Conservation (phyloP, 2,888 invertebrate genomes). For the Meta bourneti region DNA sequence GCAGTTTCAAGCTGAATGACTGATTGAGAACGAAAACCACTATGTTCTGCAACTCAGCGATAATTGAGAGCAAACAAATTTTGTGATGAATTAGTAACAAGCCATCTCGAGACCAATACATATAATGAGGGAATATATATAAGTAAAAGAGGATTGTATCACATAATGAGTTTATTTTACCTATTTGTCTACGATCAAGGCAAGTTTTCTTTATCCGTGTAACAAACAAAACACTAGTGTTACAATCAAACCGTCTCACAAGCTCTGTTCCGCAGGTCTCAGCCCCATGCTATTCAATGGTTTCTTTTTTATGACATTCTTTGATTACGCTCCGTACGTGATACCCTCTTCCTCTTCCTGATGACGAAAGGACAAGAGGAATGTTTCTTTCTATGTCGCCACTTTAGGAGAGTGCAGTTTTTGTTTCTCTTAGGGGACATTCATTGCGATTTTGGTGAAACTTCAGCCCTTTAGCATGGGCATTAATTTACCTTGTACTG, state of each 20-base stretch:
- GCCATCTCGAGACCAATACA: no score
- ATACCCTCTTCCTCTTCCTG: neutral
- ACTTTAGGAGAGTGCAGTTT: neutral
- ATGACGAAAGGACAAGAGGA: neutral
- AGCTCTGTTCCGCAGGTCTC: neutral
- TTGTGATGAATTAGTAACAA: no score
- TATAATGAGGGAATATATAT: no score
- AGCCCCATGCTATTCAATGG: neutral
- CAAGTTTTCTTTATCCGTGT: neutral
- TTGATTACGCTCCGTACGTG: neutral
- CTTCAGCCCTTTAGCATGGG: neutral
- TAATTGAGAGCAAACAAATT: no score
- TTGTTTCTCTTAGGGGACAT: neutral
- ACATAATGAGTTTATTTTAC: neutral
- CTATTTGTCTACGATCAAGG: neutral
- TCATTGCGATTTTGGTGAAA: neutral
- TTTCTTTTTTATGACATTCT: neutral
- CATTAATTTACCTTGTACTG: neutral
- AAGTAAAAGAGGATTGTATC: neutral
- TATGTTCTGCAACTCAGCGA: no score
- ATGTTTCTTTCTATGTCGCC: neutral
- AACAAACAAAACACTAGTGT: neutral
- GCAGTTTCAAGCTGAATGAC: no score
- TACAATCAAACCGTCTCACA: neutral
- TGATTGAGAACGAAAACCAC: no score